Evolutionary conservation across 2,888 invertebrate species (phyloP).

Genomic region (Polymixis flavicincta): DNA sequence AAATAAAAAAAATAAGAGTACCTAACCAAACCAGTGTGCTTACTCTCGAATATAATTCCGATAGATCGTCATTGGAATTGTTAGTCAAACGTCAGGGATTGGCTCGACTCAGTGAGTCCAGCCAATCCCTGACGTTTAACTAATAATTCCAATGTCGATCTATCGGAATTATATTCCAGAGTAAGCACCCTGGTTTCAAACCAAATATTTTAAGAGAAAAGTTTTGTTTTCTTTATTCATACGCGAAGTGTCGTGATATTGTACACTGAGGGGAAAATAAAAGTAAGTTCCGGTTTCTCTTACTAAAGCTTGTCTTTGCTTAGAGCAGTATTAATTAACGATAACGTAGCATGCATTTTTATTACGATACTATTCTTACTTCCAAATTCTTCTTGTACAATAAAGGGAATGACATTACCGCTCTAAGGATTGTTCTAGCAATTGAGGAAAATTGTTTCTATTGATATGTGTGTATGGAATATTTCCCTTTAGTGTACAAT

Average conservation of each 20-base stretch:
- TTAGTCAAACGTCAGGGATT: too few relatives aligned
- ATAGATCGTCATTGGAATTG: too few relatives aligned
- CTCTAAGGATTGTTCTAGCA: slow-evolving; percentile 80
- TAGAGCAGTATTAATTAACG: slow-evolving; percentile 85
- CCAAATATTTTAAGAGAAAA: neutral
- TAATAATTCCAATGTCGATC: too few relatives aligned
- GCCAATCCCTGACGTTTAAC: too few relatives aligned
- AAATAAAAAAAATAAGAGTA: neutral
- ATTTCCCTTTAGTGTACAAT: slow-evolving; percentile 91
- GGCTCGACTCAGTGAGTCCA: too few relatives aligned
- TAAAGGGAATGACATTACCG: slow-evolving; percentile 88
- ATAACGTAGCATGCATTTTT: slow-evolving; percentile 82
- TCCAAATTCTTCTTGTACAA: slow-evolving; percentile 81
- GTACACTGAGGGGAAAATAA: slow-evolving; percentile 89
- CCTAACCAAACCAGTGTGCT: too few relatives aligned
- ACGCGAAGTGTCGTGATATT: slow-evolving; percentile 80
- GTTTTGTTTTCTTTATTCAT: neutral
- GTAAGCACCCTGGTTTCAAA: slow-evolving; percentile 1
- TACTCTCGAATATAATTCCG: too few relatives aligned
- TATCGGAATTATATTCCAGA: too few relatives aligned
- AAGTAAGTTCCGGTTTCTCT: slow-evolving; percentile 85
- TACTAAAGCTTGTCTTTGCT: slow-evolving; percentile 83
- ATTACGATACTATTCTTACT: slow-evolving; percentile 65
- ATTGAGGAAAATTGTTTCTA: slow-evolving; percentile 41
- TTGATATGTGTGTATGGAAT: slow-evolving; percentile 56